Evolutionary conservation across 30 jellyfish, hydroid and myxozoan genomes (phyloP).

Genomic region (Catostylus mosaicus): DNA sequence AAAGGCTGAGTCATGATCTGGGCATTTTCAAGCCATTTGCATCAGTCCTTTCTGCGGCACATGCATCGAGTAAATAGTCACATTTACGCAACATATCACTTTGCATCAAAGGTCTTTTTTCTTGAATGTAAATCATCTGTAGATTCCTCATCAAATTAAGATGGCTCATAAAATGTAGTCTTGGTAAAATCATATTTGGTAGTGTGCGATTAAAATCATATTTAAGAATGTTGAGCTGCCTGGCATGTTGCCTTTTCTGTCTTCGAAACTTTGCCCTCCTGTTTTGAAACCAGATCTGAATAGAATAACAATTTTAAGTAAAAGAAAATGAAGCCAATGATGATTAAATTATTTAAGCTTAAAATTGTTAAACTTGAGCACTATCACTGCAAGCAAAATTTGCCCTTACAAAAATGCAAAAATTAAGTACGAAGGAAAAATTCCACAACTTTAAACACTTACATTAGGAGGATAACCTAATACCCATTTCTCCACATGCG

Average conservation of each 20-base stretch:
- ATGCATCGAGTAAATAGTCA: no score
- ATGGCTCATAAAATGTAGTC: neutral
- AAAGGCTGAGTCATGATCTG: no score
- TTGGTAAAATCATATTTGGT: neutral
- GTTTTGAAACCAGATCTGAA: constrained; percentile 68
- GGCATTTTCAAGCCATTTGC: no score
- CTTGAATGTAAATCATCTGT: neutral
- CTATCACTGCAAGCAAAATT: no score
- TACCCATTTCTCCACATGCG: no score
- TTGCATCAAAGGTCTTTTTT: constrained; percentile 31
- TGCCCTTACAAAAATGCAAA: no score
- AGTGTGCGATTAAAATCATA: neutral
- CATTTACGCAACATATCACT: constrained; percentile 1
- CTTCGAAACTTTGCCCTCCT: constrained; percentile 59
- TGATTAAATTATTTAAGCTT: no score
- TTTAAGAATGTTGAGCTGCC: constrained; percentile 5
- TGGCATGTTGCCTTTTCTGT: constrained; percentile 46
- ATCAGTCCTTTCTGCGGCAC: no score
- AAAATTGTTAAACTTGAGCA: no score
- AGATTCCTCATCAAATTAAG: constrained; percentile 2
- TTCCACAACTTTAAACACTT: neutral
- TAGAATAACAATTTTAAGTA: neutral
- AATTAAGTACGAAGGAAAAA: no score
- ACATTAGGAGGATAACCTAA: no score
- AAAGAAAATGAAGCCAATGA: neutral